Base-by-base conservation (phyloP, 2,113 vertebrate genomes). In the Alethe diademata region DNA sequence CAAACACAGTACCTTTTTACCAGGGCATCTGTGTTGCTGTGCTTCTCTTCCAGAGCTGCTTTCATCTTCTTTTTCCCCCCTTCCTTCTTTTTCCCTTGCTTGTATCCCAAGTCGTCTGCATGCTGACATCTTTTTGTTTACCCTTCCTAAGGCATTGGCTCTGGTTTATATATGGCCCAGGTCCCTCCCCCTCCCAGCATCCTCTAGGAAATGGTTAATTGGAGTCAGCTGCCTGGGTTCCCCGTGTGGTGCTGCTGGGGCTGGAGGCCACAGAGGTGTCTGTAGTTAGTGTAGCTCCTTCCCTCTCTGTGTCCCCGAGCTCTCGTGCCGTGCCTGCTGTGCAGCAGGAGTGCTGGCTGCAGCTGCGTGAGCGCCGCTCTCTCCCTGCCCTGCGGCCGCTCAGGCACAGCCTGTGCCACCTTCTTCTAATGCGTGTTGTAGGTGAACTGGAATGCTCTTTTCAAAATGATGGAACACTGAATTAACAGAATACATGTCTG, bases 401-500 rank as follows among this genome's bases (percentile, higher is more conserved):
- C 38, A 22, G 78, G 66, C 56, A 43, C 82, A 66, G 88, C 47
- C 73, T 82, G 40, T 56, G 43, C 90, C 16, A 2, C 51, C 25
- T 3, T 15, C 81, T 83, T 66, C 47, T 60, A 35, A 28, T 19
- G 54, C 36, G 47, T 87, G 51, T 56, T 73, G 48, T 82, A 94
- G 92, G 86, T 92, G 60, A 95, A 91, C 90, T 97, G 82, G 93
- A 97, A 95, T 38, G 73, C 74, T 86, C 66, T 72, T 70, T 48
- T 66, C 57, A 78, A 88, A 89, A 66, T 47, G 76, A 64, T 45
- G 70, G 92, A 80, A 92, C 38, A 28, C 48, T 56, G 73, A 95
- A 69, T 84, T 92, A 87, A 82, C 50, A 85, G 51, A 76, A 78
- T 23, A 53, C 43, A 20, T 8, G 3, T 73, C 76, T 83, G 78